Base-by-base conservation (phyloP, 2,113 vertebrate genomes). In the Odocoileus hemionus region DNA sequence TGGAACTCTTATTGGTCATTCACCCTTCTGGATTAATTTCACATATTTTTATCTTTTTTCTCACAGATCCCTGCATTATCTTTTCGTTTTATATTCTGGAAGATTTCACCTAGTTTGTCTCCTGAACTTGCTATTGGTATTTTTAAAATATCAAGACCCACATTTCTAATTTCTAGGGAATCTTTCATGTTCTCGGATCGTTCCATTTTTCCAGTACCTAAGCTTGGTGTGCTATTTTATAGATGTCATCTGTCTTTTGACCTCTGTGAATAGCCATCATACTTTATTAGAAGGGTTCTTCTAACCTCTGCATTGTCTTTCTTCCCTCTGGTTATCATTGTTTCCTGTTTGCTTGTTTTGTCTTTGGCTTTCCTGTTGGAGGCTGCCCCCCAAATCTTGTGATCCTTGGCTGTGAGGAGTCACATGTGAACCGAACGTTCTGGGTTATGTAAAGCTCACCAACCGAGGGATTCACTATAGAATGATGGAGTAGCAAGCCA, bases 111-210 rank as follows among this genome's bases (percentile, higher is more conserved):
- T 61, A 57, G 23, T 95, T 94, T 85, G 67, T 78, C 52, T 95
- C 43, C 14, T 21, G 54, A 95, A 89, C 25, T 85, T 94, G 43
- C 26, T 60, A 36, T 14, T 89, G n/a, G 36, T 50, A 52, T 61
- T 86, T 78, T 33, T 2, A 80, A 86, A 60, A 83, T 43, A 87
- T 60, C 45, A 95, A 26, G 36, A 12, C 15, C 74, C 36, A 54
- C 52, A 64, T 85, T 92, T 93, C 86, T 95, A 86, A 94, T 89
- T 94, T 96, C 33, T 39, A 84, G 28, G 14, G 79, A 90, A 33
- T 61, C 26, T 78, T 89, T 76, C 7, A 16, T 52, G 33, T 92
- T 93, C 87, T 89, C 76, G 26, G 60, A 50, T 57, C n/a, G 11
- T 74, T 83, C 43, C 13, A 76, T 78, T 67, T 89, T 64, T 47